Percentiles rank a stretch among this genome's conserved stretches.
phyloP scores from a whole-genome alignment of 2,797 vertebrate genomes.

The Arctocebus calabarensis region DNA sequence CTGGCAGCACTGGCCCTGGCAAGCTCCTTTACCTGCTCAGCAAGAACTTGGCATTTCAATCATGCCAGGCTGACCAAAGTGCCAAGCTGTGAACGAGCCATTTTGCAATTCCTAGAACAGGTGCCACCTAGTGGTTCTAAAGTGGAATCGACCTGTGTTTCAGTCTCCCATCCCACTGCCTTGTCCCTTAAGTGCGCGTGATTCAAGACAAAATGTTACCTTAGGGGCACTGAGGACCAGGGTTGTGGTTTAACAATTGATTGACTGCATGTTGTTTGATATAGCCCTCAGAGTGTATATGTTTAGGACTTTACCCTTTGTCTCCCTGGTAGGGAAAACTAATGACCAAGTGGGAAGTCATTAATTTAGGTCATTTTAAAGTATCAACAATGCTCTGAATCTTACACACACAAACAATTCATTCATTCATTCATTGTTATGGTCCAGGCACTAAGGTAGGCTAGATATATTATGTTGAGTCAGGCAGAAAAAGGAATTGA shows the following conservation, averaged over 20 bases:
- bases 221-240: not conserved
- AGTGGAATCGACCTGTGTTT: not conserved
- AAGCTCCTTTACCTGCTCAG: not conserved
- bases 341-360: not conserved
- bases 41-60: not conserved
- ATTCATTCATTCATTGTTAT: not conserved
- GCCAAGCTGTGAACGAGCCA: not conserved
- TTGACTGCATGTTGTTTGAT: not conserved
- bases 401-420: not conserved
- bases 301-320: not conserved
- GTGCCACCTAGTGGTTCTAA: conserved; percentile 64
- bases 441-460: not conserved
- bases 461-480: not conserved
- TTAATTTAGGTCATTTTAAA: conserved; percentile 37
- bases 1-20: not conserved
- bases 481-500: not conserved
- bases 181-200: not conserved
- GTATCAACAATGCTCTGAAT: not conserved
- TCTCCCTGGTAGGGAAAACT: not conserved
- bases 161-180: not conserved
- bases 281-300: not conserved
- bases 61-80: not conserved
- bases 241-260: not conserved
- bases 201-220: conserved; percentile 35
- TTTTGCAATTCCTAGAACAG: not conserved